Percentiles rank a stretch among this genome's conserved stretches.
phyloP scores from a whole-genome alignment of 2,113 vertebrate species.

The Leptocoma aspasia region DNA sequence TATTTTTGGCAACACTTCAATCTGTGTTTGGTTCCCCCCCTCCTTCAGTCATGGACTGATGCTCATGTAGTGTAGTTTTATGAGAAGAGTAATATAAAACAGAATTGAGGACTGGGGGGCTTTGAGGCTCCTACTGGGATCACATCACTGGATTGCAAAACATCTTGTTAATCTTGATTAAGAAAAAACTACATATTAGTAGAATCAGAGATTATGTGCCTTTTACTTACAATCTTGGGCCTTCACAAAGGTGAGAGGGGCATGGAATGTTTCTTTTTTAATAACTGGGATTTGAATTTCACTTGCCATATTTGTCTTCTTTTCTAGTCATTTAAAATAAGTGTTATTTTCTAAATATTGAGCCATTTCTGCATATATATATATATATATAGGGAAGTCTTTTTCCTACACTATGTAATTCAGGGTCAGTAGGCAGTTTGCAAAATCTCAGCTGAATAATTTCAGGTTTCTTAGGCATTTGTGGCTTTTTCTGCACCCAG shows the following conservation, averaged over 20 bases:
- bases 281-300: not conserved
- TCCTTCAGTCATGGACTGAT: not conserved
- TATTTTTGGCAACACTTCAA: not conserved
- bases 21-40: not conserved
- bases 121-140: not conserved
- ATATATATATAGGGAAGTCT: not conserved
- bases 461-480: not conserved
- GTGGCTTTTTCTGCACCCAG: not conserved
- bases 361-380: not conserved
- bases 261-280: not conserved
- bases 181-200: not conserved
- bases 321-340: not conserved
- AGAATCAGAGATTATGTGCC: not conserved
- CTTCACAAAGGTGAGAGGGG: not conserved
- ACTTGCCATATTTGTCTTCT: not conserved
- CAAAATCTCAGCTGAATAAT: not conserved
- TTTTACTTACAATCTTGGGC: not conserved
- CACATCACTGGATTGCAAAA: not conserved
- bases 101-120: rapidly evolving
- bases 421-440: not conserved
- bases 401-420: not conserved
- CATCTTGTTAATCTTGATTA: not conserved
- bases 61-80: not conserved
- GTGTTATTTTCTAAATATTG: not conserved
- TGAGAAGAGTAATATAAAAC: not conserved